phyloP scores from a whole-genome alignment of 2,888 invertebrate genomes.

The Automeris io region DNA sequence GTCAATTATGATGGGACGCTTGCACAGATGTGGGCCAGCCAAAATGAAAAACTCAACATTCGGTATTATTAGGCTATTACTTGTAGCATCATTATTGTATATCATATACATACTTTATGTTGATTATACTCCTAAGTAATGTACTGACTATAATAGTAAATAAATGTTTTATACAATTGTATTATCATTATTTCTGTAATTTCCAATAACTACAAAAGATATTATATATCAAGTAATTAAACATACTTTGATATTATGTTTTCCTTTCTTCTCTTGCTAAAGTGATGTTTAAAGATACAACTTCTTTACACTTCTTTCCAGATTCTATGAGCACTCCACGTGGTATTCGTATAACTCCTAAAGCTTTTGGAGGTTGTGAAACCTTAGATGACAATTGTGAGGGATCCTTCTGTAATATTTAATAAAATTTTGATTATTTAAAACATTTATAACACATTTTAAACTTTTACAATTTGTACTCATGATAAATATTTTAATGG shows the following conservation, averaged over 20 bases:
- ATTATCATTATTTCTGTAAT: slow-evolving; percentile 1
- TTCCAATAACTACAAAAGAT: slow-evolving; percentile 3
- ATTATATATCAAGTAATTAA: background rate
- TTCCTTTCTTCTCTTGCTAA: slow-evolving; percentile 30
- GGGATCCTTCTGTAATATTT: slow-evolving; percentile 28
- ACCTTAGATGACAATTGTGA: slow-evolving; percentile 10
- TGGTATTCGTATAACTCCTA: slow-evolving; percentile 43
- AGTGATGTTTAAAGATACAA: slow-evolving; percentile 40
- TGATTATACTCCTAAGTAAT: slow-evolving; percentile 54
- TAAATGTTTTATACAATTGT: slow-evolving; percentile 7
- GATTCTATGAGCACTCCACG: slow-evolving; percentile 37
- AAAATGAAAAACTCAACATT: slow-evolving; percentile 67
- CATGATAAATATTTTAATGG: no score
- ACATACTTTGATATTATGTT: slow-evolving; percentile 4
- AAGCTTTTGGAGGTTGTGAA: slow-evolving; percentile 19
- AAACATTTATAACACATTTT: no score
- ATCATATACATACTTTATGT: slow-evolving; percentile 64
- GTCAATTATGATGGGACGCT: slow-evolving; percentile 66
- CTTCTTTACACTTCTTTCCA: slow-evolving; percentile 36
- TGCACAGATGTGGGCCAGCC: slow-evolving; percentile 71
- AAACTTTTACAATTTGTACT: no score
- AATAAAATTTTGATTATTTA: no score
- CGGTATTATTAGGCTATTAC: slow-evolving; percentile 71
- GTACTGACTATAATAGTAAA: slow-evolving; percentile 14
- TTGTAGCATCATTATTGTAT: slow-evolving; percentile 54